Percentiles rank a stretch among this genome's conserved stretches.
phyloP scores from a whole-genome alignment of 2,113 vertebrate species.

The Percina caprodes region DNA sequence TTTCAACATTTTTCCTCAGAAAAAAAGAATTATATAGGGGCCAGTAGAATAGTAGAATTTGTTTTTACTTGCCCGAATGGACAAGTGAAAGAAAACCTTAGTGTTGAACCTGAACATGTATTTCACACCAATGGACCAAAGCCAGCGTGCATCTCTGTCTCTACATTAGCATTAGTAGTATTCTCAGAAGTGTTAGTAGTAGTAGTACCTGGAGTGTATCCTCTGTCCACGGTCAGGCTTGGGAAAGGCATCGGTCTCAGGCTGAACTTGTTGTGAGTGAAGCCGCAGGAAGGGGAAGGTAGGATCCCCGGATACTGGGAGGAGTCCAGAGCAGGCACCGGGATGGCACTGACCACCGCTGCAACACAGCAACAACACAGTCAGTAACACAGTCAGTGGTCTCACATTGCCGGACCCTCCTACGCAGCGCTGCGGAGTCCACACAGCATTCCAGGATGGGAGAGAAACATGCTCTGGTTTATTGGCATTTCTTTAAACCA shows the following conservation, averaged over 20 bases:
- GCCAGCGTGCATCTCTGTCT: neutral
- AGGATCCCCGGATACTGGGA: constrained; percentile 94
- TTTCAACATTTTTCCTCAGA: too few relatives aligned
- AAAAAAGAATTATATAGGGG: too few relatives aligned
- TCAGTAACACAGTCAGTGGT: neutral
- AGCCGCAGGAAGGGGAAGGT: constrained; percentile 92
- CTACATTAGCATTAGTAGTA: neutral
- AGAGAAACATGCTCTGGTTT: too few relatives aligned
- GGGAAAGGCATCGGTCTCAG: constrained; percentile 93
- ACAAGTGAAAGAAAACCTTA: too few relatives aligned
- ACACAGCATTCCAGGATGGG: too few relatives aligned
- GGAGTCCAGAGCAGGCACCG: constrained; percentile 92
- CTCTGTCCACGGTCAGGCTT: constrained; percentile 89
- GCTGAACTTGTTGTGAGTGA: constrained; percentile 91
- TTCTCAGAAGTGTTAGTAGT: neutral
- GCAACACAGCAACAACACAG: constrained; percentile 24
- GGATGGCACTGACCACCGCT: constrained; percentile 96
- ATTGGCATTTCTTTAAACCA: too few relatives aligned
- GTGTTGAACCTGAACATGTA: neutral
- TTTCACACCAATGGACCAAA: too few relatives aligned
- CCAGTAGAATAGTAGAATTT: too few relatives aligned
- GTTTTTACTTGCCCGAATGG: too few relatives aligned
- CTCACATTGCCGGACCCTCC: too few relatives aligned
- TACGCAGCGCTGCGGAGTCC: too few relatives aligned
- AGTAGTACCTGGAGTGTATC: constrained; percentile 86